Base-by-base conservation (phyloP, 2,888 invertebrate species). In the Homarus gammarus region DNA sequence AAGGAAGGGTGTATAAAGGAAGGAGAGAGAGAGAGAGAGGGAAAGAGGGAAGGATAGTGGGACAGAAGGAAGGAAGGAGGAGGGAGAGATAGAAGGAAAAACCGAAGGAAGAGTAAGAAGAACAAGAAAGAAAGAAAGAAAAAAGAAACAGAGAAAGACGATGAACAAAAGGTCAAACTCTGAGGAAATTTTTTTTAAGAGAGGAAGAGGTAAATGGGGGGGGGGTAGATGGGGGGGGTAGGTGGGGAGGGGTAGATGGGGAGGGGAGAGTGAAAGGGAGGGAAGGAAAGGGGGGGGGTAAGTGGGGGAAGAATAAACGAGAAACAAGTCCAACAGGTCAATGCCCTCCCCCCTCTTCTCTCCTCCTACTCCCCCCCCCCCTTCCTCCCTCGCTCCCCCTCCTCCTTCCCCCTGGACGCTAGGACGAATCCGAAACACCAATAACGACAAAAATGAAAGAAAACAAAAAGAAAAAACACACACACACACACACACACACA, bases 11-110 rank as follows among this genome's bases (percentile, higher is more conserved):
- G 33, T 2, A 22, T 0, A 22, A 12, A 22, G n/a, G 5, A 0
- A 22, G 22, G 44, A 5, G 6, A 44, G 10, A 44, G 64, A 10
- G 44, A 44, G 44, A 10, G 68, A 38, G 31, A 44, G 44, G 68
- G 68, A 44, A 38, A 64, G 77, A 77, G 77, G n/a, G 40, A 38
- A 44, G 40, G 49, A 38, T 12, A 38, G 77, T 40, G 77, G n/a
- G 40, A 49, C 40, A 77, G 77, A 77, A 40, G 18, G 75, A 75
- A 40, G 38, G 75, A n/a, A n/a, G n/a, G n/a, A n/a, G n/a, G n/a
- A n/a, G n/a, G n/a, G n/a, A n/a, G n/a, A n/a, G n/a, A n/a, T n/a
- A n/a, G n/a, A n/a, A n/a, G n/a, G n/a, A n/a, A n/a, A n/a, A n/a
- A n/a, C n/a, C n/a, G n/a, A n/a, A n/a, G n/a, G n/a, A n/a, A n/a